phyloP scores from a whole-genome alignment of 1,140 invertebrate genomes.

The Oreohelix idahoensis region DNA sequence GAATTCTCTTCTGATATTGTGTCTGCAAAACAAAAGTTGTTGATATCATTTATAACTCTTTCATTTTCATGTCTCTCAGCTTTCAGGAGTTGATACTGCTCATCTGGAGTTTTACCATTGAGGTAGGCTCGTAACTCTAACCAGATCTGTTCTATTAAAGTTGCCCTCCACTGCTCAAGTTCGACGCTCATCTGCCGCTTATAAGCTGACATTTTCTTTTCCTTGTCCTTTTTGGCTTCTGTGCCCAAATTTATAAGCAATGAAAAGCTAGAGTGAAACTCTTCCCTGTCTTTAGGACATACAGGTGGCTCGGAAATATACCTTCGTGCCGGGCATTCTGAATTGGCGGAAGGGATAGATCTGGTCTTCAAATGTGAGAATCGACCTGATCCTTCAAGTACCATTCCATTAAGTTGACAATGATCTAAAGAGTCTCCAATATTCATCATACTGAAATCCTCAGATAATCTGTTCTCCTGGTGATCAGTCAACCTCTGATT shows the following conservation, averaged over 20 bases:
- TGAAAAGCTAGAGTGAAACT: slow-evolving; percentile 81
- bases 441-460: slow-evolving; percentile 49
- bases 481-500: slow-evolving; percentile 55
- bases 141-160: slow-evolving; percentile 91
- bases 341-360: slow-evolving; percentile 43
- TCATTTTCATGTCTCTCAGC: slow-evolving; percentile 81
- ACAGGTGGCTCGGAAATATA: slow-evolving; percentile 58
- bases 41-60: slow-evolving; percentile 82
- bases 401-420: slow-evolving; percentile 5
- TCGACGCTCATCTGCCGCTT: slow-evolving; percentile 82
- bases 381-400: slow-evolving; percentile 25
- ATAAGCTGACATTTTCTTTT: slow-evolving; percentile 54
- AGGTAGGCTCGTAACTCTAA: slow-evolving; percentile 88
- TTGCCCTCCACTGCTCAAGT: slow-evolving; percentile 88
- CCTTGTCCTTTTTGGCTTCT: slow-evolving; percentile 75
- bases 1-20: slow-evolving; percentile 33
- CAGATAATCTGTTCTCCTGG: slow-evolving; percentile 56
- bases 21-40: slow-evolving; percentile 80
- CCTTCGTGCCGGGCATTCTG: slow-evolving; percentile 46
- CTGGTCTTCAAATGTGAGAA: slow-evolving; percentile 32
- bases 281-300: slow-evolving; percentile 75
- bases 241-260: slow-evolving; percentile 83
- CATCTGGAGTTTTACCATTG: slow-evolving; percentile 79
- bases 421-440: slow-evolving; percentile 19
- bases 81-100: slow-evolving; percentile 85